Evolutionary conservation across 2,113 vertebrate genomes (phyloP), one percentile per base, ranked within the genome.

Genomic region (Melospiza melodia): DNA sequence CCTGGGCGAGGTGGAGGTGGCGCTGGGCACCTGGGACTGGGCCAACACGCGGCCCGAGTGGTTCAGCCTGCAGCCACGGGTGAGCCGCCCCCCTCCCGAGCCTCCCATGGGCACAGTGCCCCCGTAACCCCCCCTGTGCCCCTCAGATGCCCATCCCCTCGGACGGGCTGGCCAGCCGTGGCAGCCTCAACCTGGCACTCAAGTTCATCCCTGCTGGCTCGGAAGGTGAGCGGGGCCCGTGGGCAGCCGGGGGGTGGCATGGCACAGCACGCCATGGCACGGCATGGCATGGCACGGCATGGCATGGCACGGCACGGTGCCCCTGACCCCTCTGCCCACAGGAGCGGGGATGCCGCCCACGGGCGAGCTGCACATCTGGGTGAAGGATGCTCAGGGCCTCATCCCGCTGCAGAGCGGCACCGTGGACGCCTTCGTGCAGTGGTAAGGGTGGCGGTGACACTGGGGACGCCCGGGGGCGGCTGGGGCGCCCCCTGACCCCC

Each of bases 361-460:
- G 2, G 99, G 99, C 11, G 99, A 99, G 96, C 97, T 99, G 79
- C 99, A 99, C 96, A 99, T 99, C 96, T 99, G 99, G 99, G 98
- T 99, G 73, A 99, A 99, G 93, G 98, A 99, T 21, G 99, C 99
- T 31, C 98, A 98, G 77, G 98, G 98, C 93, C 98, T 99, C 41
- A 72, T 99, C 52, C 98, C 99, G 0, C 97, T 97, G 71, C 99
- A 98, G 92, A 97, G 99, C 6, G 98, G 98, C 33, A 82, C 98
- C 23, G 90, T 98, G 73, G 98, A 99, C 43, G 97, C 98, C 35
- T 99, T 98, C 13, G 96, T 99, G 57, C 99, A 98, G 94, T 99
- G 99, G 99, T 99, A 90, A 97, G 43, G 25, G 2, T 0, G 12
- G 3, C 4, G 8, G 8, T 2, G 41, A 4, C 16, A 12, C 17